Base-by-base conservation (phyloP, 2,888 invertebrate species). In the Bombyx huttoni region DNA sequence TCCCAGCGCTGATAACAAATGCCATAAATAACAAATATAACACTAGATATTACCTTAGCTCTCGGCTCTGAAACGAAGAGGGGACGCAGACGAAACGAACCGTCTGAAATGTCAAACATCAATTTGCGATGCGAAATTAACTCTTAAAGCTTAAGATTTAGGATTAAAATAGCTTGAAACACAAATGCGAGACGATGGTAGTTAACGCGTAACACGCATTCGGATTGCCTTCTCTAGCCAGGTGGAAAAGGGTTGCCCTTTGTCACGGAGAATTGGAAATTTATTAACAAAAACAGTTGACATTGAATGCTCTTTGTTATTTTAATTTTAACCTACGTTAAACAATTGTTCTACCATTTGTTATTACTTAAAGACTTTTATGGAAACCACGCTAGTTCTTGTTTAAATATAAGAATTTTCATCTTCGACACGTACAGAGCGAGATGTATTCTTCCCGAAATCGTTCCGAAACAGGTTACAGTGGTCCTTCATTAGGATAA, bases 161-260 rank as follows among this genome's bases (percentile, higher is more conserved):
- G 64, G 75, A 70, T 57, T 56, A 56, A 58, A 68, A 54, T 74
- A 49, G 53, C 13, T 51, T 60, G 66, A 51, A 52, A 48, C 24
- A 47, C 34, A 50, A 46, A 47, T 54, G 58, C 60, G 68, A 69
- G 70, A 68, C 59, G 64, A 57, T 54, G 66, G 76, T 78, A 80
- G 77, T 81, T 80, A 81, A 78, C 75, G 74, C 78, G 74, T 79
- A 80, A 76, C 81, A 81, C 79, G 78, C 73, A 71, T 81, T 77
- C 65, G 76, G 70, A 75, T 76, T 74, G 73, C 69, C 71, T 67
- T 66, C 69, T 73, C 72, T 71, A 68, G 70, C 71, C 80, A 81
- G 81, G 81, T 82, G 78, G 75, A 75, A 73, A 53, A 49, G 51
- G 47, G 62, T 45, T 51, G 50, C 48, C 54, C 40, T 40, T 40